Evolutionary conservation across 2,888 invertebrate genomes (phyloP), one percentile per base, ranked within the genome.

Genomic region (Troilus luridus): DNA sequence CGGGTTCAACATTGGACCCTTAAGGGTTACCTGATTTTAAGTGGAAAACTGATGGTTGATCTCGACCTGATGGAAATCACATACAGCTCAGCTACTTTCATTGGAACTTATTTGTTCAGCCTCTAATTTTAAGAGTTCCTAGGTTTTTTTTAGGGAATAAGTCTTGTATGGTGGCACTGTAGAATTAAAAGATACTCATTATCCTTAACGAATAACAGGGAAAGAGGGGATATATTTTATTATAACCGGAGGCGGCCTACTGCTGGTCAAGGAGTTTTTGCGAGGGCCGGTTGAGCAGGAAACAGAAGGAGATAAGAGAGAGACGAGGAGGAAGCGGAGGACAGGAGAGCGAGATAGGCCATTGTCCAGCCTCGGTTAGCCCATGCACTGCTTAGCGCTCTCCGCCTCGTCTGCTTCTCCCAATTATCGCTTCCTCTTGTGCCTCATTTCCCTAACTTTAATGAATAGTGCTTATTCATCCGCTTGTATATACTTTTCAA

Each of bases 231-330:
- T 27, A 77, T 77, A 77, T 77, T 77, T 77, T 41, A 77, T 77
- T 77, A 77, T 77, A 14, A 77, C 72, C 2, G 41, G 72, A 77
- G 41, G 8, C 6, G 8, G 72, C 27, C 14, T 14, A 27, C 27
- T 8, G 14, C 17, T 14, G 27, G 7, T 14, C 27, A 27, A 14
- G 72, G 17, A 3, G 17, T 77, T 77, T 77, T 77, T 77, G 72
- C 72, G 41, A 41, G 19, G 8, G 72, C 72, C 1, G 67, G 85
- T 21, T 91, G 89, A 89, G 91, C 90, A 91, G 92, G 92, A 93
- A 91, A 92, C 92, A 92, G 93, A 93, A 14, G 93, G 93, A 93
- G 92, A 92, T 91, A 92, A 92, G 92, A 91, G 92, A 91, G 92
- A 92, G 92, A 60, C 59, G 89, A 89, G 85, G 91, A 88, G 89